Conservation (phyloP, 2,888 invertebrate genomes). For the Nowickia ferox region DNA sequence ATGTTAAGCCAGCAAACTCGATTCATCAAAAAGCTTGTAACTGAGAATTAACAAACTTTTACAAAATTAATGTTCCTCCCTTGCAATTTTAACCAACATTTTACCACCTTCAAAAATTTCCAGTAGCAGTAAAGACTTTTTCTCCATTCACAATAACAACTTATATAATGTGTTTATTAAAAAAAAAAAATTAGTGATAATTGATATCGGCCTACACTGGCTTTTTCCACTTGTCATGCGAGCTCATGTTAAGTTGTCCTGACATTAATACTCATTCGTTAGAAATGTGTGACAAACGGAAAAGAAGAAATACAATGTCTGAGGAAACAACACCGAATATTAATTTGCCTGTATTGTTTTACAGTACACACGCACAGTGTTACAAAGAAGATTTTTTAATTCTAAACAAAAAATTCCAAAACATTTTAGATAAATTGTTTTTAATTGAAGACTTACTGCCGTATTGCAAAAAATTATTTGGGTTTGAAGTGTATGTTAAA, state of each 20-base stretch:
- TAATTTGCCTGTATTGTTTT: conserved; percentile 42
- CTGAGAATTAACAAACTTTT: not conserved
- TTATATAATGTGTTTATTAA: too few species aligned
- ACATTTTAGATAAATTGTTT: too few species aligned
- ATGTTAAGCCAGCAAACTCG: not conserved
- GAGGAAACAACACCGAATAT: conserved; percentile 25
- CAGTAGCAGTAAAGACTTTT: not conserved
- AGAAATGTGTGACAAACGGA: conserved; percentile 8
- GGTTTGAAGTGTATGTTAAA: too few species aligned
- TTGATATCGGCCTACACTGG: not conserved
- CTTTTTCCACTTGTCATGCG: not conserved
- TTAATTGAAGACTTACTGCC: too few species aligned
- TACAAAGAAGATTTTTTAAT: not conserved
- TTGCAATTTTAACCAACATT: not conserved
- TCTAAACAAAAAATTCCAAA: not conserved
- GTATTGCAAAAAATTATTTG: too few species aligned
- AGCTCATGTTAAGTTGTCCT: conserved; percentile 7
- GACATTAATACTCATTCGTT: conserved; percentile 44
- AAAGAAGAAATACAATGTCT: conserved; percentile 30
- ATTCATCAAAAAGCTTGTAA: not conserved
- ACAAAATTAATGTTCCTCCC: not conserved
- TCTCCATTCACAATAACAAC: not conserved
- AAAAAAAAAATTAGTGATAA: not conserved
- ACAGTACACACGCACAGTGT: conserved; percentile 10
- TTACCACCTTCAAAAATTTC: not conserved